A percentile compares a stretch with the other conserved stretches of the same genome.
These are phyloP conservation scores for Sepiola atlantica DNA, from an alignment of 2,888 invertebrate species.

Conservation along the genomic window DNA sequence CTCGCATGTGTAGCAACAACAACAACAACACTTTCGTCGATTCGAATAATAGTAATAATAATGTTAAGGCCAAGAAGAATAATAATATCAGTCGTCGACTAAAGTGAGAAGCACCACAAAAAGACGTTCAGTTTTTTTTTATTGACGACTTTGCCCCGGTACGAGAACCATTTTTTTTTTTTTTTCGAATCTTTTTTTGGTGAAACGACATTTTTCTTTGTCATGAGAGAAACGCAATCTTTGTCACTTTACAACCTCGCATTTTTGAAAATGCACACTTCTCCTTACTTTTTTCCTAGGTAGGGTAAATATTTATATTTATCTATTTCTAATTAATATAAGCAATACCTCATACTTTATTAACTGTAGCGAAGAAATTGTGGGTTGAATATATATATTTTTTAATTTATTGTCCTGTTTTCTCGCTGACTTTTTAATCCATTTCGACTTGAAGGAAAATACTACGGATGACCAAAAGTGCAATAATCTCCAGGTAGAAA, in stretches of 20 bases:
- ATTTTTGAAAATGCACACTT: not conserved
- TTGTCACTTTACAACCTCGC: not conserved
- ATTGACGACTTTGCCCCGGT: conserved; percentile 32
- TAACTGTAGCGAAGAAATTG: conserved; percentile 11
- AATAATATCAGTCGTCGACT: conserved; percentile 22
- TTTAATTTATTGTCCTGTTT: not conserved
- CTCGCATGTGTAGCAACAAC: not conserved
- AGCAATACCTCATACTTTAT: not conserved
- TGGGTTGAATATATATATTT: not conserved
- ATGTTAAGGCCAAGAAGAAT: not conserved
- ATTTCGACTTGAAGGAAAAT: not conserved
- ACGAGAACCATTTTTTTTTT: not conserved
- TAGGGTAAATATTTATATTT: not conserved
- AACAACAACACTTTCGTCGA: not conserved
- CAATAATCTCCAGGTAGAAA: not conserved
- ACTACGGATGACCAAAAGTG: not conserved
- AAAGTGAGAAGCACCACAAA: conserved; percentile 19
- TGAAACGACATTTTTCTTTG: conserved; percentile 11
- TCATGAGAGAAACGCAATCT: not conserved
- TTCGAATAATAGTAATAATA: not conserved
- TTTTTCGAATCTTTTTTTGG: not conserved
- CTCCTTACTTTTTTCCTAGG: not conserved
- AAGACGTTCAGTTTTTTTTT: not conserved
- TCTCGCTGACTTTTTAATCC: not conserved
- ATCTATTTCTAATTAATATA: not conserved